Base-by-base conservation (phyloP, 1,140 invertebrate species). In the Euura saliciscinereae region DNA sequence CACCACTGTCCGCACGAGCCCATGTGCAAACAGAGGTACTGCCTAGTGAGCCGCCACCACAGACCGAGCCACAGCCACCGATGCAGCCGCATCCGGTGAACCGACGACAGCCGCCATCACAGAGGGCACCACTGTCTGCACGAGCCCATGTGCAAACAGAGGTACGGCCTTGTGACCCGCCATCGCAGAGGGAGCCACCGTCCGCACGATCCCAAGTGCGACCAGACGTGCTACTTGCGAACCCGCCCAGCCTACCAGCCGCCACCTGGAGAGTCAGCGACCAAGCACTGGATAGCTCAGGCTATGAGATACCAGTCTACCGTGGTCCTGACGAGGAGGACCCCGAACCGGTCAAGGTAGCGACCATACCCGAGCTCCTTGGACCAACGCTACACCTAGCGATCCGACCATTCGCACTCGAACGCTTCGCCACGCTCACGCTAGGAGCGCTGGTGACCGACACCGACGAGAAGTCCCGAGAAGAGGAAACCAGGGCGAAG, bases 231-330 rank as follows among this genome's bases (percentile, higher is more conserved):
- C 74, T 71, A 28, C 28, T 28, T 28, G 28, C 0, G 72, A 71
- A 13, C 44, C 71, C 2, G 74, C 76, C 42, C 70, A 78, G 4
- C 72, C 75, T 59, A 69, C 73, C 45, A 76, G 76, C 64, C 74
- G 74, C 42, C 68, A 73, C 11, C 8, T 76, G 4, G 28, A 28
- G 28, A 28, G 28, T 28, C 28, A 28, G 0, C 28, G 28, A 28
- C 28, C 28, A 28, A 28, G 28, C 28, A 28, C 28, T 28, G 28
- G 28, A 0, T 28, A 28, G 28, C 28, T 28, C 28, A 28, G 28
- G 28, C 28, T 28, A 28, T 28, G 28, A 28, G 28, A 28, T 28
- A 28, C 28, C 28, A 28, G 28, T 28, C 28, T 76, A 70, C 28
- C 71, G 72, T 10, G 45, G 78, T 28, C n/a, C 75, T 0, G 59